Conservation (phyloP, 37 sponge, comb jelly and placozoan species). For the Halichondria panicea region DNA sequence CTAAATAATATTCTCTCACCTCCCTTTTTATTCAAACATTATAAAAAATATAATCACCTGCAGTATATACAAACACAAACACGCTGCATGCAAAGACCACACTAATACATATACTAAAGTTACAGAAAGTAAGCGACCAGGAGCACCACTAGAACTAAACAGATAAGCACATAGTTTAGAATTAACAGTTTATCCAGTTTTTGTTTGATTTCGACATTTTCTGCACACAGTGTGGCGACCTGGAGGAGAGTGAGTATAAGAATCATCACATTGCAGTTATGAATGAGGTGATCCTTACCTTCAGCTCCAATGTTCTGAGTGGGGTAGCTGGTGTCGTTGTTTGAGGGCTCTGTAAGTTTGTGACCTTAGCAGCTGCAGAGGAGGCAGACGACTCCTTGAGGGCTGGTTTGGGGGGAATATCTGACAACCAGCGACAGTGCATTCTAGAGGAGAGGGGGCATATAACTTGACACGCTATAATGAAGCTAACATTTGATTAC, state of each 20-base stretch:
- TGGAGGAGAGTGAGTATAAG: not conserved
- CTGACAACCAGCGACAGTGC: slow-evolving; percentile 9
- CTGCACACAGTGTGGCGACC: slow-evolving; percentile 1
- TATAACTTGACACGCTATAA: too few relatives aligned
- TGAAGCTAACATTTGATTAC: too few relatives aligned
- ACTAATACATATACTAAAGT: too few relatives aligned
- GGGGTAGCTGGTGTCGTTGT: too few relatives aligned
- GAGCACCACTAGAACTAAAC: not conserved
- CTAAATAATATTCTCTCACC: not conserved
- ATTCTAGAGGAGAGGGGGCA: too few relatives aligned
- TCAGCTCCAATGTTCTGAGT: not conserved
- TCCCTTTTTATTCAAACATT: not conserved
- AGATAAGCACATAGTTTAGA: not conserved
- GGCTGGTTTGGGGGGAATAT: not conserved
- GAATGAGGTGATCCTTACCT: not conserved
- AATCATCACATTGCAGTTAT: too few relatives aligned
- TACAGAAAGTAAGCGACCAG: too few relatives aligned
- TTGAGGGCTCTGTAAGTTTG: too few relatives aligned
- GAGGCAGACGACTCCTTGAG: not conserved
- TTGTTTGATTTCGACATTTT: not conserved
- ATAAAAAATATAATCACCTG: too few relatives aligned
- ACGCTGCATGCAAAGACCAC: too few relatives aligned
- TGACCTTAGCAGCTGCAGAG: too few relatives aligned
- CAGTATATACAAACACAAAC: too few relatives aligned
- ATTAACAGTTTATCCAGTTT: not conserved